phyloP scores from a whole-genome alignment of 2,113 vertebrate genomes.

The Laticauda colubrina region DNA sequence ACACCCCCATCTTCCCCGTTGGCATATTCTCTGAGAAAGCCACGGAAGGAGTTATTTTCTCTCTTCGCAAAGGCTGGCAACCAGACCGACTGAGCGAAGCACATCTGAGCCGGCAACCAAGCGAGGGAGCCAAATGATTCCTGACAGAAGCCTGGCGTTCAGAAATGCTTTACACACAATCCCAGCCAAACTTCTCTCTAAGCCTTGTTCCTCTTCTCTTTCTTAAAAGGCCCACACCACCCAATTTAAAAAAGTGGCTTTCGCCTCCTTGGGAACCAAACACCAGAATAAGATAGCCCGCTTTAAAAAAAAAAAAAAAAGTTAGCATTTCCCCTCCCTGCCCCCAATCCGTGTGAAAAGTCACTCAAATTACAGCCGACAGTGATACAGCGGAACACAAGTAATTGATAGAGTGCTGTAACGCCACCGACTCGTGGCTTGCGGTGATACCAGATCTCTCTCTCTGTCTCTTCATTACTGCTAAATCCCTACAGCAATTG shows the following conservation, averaged over 20 bases:
- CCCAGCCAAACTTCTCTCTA: neutral
- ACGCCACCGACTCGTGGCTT: neutral
- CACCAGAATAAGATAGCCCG: neutral
- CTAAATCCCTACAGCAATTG: neutral
- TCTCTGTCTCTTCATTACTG: neutral
- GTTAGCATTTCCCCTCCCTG: neutral
- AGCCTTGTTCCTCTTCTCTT: neutral
- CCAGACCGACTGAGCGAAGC: neutral
- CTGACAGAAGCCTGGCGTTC: neutral
- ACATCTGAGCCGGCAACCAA: neutral
- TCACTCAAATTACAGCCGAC: neutral
- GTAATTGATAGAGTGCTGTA: neutral
- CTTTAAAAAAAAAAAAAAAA: neutral
- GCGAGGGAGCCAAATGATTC: neutral
- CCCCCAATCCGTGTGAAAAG: neutral
- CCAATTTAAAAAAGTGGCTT: neutral
- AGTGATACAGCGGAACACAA: neutral
- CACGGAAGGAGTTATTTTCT: neutral
- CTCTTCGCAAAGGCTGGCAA: neutral
- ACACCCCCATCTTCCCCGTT: neutral
- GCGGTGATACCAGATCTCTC: neutral
- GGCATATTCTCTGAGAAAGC: neutral
- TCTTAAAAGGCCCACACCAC: neutral
- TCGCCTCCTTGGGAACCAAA: neutral
- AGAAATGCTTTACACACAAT: neutral